Base-by-base conservation (phyloP, 2,888 invertebrate species). In the Zaprionus lineosus region DNA sequence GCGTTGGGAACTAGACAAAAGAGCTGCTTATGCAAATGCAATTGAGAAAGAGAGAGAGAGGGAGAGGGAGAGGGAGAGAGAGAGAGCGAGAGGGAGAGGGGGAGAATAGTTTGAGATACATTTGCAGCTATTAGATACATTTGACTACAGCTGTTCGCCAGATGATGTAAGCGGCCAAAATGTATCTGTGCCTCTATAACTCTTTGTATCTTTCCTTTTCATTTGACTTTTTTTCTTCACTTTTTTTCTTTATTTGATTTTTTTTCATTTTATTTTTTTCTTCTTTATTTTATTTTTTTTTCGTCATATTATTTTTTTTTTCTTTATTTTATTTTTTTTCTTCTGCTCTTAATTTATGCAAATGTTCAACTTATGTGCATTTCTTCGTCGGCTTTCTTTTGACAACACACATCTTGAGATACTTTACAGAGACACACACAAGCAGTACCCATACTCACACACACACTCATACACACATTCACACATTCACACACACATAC, bases 1-100 rank as follows among this genome's bases (percentile, higher is more conserved):
- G 61, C 37, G 62, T 55, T 62, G 64, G 58, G 48, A 64, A 52
- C 53, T 62, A 76, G 55, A 79, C 84, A 77, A 83, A 81, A 76
- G 83, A 34, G 48, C 47, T 57, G 82, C 84, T 82, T 78, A 84
- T 78, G 78, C 78, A 78, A 78, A 84, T 82, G 53, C 43, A 55
- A 44, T 28, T 26, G 41, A 46, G 21, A 44, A 39, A 48, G 48
- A 67, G 31, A 47, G 19, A 51, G 37, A 56, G 29, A 14, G 43
- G 24, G 36, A 53, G 26, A 29, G 24, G 28, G 15, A 44, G 12
- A 26, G 33, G 21, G 24, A 51, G 15, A 14, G n/a, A n/a, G n/a
- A n/a, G n/a, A n/a, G 36, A 53, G 26, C 24, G 24, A 28, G 15
- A 44, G 12, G 19, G 33, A 21, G 24, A 51, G 15, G 11, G 7